Evolutionary conservation across 2,797 vertebrate genomes (phyloP).

Genomic region (Sitta carolinensis): DNA sequence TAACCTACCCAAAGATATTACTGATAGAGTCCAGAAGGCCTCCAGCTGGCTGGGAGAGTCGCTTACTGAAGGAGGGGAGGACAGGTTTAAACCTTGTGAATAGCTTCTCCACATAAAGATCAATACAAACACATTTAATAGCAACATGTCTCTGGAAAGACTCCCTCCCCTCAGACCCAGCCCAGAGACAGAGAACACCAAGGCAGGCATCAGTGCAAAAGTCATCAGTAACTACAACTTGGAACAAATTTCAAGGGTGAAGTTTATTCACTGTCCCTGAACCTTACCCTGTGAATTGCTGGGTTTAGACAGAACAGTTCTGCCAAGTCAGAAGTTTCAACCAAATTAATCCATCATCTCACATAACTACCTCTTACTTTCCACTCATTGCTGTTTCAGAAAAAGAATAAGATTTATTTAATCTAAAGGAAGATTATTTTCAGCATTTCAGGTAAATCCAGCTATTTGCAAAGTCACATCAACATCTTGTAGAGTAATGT

Average conservation of each 20-base stretch:
- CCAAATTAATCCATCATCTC: not conserved
- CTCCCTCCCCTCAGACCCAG: slow-evolving; percentile 51
- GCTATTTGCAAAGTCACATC: not conserved
- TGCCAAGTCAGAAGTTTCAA: not conserved
- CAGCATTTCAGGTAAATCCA: not conserved
- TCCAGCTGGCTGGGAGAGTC: slow-evolving; percentile 85
- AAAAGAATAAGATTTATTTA: not conserved
- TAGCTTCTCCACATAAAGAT: slow-evolving; percentile 66
- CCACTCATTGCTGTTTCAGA: not conserved
- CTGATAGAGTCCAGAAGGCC: slow-evolving; percentile 96
- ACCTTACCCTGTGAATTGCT: not conserved
- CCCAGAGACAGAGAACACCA: slow-evolving; percentile 28
- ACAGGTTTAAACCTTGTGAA: slow-evolving; percentile 79
- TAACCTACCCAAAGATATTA: slow-evolving; percentile 97
- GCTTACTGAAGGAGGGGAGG: slow-evolving; percentile 88
- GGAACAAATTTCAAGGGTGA: not conserved
- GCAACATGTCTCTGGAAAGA: slow-evolving; percentile 28
- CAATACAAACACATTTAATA: slow-evolving; percentile 68
- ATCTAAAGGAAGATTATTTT: not conserved
- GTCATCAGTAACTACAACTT: not conserved
- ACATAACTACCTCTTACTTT: not conserved
- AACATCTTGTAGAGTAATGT: not conserved
- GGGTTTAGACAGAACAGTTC: not conserved
- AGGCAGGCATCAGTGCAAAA: slow-evolving; percentile 20
- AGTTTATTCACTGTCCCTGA: not conserved